Conservation (phyloP, 2,113 vertebrate species). For the Chlorocebus sabaeus region DNA sequence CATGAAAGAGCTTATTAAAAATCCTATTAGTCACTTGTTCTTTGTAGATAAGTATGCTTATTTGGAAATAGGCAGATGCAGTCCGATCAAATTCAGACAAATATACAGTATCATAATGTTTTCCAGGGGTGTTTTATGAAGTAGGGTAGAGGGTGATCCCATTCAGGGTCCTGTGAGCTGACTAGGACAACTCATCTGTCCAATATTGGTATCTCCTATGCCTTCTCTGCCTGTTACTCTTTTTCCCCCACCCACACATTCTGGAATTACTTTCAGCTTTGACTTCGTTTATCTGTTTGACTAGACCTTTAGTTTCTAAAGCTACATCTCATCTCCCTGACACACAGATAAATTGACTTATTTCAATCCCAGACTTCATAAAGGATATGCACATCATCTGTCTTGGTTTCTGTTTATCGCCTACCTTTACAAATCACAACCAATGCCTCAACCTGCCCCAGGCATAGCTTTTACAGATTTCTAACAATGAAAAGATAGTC, state of each 20-base stretch:
- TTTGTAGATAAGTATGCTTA: background rate
- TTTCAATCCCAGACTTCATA: background rate
- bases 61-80: background rate
- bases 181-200: background rate
- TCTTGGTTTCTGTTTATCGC: background rate
- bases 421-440: background rate
- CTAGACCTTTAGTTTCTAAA: background rate
- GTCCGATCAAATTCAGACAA: background rate
- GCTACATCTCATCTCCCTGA: background rate
- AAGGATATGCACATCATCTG: background rate
- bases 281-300: background rate
- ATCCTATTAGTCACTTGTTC: background rate
- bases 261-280: slow-evolving; percentile 12
- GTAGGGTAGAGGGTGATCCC: background rate
- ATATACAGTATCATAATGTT: background rate
- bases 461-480: background rate
- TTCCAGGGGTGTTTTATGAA: background rate
- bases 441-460: background rate
- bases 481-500: slow-evolving; percentile 2
- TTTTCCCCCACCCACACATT: background rate
- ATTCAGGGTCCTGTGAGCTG: background rate
- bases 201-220: background rate
- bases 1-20: background rate
- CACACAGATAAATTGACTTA: background rate
- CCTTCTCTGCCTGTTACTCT: background rate